These are phyloP conservation scores for Dichetophora obliterata DNA, from an alignment of 2,888 invertebrate species.

Conservation along the genomic window DNA sequence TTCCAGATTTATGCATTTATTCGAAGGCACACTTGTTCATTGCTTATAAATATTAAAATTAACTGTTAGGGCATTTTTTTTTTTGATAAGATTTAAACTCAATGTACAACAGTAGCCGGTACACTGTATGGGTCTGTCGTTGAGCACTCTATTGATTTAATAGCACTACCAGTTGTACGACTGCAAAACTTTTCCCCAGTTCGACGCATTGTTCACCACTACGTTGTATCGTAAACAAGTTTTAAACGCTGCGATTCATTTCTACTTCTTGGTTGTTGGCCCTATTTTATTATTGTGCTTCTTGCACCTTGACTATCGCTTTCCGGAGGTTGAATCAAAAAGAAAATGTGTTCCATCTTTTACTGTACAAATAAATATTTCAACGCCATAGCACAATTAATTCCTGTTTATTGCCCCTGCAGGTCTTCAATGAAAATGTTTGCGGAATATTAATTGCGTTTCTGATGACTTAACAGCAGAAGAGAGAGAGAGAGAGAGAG, in stretches of 20 bases:
- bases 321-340: background rate
- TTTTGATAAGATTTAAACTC: too few species aligned
- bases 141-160: too few species aligned
- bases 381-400: background rate
- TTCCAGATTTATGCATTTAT: too few species aligned
- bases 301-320: background rate
- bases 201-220: background rate
- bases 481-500: too few species aligned
- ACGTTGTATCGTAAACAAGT: background rate
- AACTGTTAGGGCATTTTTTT: too few species aligned
- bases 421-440: slow-evolving; percentile 44
- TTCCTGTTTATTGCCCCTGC: slow-evolving; percentile 25
- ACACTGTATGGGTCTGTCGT: too few species aligned
- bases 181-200: too few species aligned
- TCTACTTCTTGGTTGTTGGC: background rate
- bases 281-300: background rate
- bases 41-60: too few species aligned
- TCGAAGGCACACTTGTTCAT: too few species aligned
- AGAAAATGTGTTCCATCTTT: background rate
- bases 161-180: too few species aligned
- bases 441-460: slow-evolving; percentile 43
- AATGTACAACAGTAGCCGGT: too few species aligned
- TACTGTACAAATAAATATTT: slow-evolving; percentile 3
- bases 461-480: background rate
- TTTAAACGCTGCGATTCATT: background rate